Conservation (phyloP, 2,888 invertebrate genomes). For the Limnephilus rhombicus region DNA sequence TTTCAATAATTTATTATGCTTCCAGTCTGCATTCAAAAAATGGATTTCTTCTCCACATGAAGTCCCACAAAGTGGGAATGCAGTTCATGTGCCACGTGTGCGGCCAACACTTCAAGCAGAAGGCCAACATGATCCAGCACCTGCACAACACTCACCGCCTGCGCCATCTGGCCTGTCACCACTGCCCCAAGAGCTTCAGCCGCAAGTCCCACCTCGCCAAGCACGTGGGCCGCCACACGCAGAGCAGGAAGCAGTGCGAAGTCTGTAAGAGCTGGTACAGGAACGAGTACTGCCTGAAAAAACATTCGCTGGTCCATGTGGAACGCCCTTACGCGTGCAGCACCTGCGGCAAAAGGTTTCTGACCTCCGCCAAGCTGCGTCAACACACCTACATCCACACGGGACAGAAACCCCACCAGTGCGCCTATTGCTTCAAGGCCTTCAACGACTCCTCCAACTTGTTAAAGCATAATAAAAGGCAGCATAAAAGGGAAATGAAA, state of each 20-base stretch:
- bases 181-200: conserved; percentile 48
- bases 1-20: neutral
- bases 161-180: conserved; percentile 24
- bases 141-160: conserved; percentile 62
- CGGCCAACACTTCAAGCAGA: conserved; percentile 50
- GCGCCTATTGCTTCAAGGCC: conserved; percentile 78
- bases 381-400: conserved; percentile 80
- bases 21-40: conserved; percentile 41
- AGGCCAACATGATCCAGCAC: conserved; percentile 67
- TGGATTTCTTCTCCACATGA: conserved; percentile 40
- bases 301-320: conserved; percentile 77
- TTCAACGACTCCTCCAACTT: conserved; percentile 81
- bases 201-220: conserved; percentile 15
- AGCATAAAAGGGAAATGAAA: conserved; percentile 76
- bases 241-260: conserved; percentile 30
- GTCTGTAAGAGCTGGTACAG: conserved; percentile 49
- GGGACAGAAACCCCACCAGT: conserved; percentile 78
- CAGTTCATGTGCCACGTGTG: conserved; percentile 53
- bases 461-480: conserved; percentile 78
- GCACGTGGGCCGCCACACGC: conserved; percentile 8
- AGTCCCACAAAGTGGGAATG: conserved; percentile 28
- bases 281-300: conserved; percentile 72
- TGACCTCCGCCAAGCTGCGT: conserved; percentile 78
- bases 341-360: conserved; percentile 78
- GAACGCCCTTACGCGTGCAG: conserved; percentile 77